phyloP scores from a whole-genome alignment of 2,113 vertebrate species.

The Chloropsis cyanopogon region DNA sequence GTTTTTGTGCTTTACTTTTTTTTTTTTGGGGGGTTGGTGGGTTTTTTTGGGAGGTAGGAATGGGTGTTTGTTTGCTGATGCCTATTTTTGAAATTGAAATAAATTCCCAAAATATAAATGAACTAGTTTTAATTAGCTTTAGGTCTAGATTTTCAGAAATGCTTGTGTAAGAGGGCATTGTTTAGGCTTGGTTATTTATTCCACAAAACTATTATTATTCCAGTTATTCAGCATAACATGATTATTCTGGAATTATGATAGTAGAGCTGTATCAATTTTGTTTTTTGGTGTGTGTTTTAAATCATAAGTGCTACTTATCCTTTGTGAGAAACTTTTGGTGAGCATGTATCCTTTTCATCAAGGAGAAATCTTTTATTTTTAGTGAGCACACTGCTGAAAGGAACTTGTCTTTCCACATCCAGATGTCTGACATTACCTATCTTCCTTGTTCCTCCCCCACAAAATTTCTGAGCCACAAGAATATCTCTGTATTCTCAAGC shows the following conservation, averaged over 20 bases:
- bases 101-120: not conserved
- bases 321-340: not conserved
- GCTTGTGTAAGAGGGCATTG: not conserved
- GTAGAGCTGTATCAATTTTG: not conserved
- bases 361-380: not conserved
- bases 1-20: rapidly evolving
- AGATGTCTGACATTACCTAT: not conserved
- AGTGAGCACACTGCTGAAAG: not conserved
- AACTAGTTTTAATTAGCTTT: not conserved
- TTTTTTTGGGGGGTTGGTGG: no score
- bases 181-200: not conserved
- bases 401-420: not conserved
- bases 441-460: not conserved
- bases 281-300: not conserved
- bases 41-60: not conserved
- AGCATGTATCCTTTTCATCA: not conserved
- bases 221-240: not conserved
- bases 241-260: not conserved
- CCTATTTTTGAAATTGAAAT: not conserved
- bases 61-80: not conserved
- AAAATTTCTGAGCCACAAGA: not conserved
- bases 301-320: not conserved
- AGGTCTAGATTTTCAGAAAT: not conserved
- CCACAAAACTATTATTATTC: not conserved
- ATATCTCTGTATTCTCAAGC: not conserved